These are phyloP conservation scores for Accipiter virgatus DNA, from an alignment of 2,113 vertebrate species.

Conservation along the genomic window DNA sequence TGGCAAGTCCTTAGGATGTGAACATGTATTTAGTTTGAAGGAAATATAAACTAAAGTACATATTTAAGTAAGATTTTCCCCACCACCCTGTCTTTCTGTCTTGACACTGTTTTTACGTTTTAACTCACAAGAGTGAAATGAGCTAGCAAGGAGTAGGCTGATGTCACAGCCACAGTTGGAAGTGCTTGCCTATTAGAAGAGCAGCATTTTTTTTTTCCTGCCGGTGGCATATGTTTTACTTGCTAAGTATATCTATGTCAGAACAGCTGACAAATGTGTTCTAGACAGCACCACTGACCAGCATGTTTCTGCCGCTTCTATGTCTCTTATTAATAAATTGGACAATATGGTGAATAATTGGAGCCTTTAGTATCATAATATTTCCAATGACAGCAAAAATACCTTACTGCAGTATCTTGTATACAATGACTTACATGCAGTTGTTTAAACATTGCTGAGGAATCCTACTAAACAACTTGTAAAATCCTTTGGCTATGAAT, in stretches of 20 bases:
- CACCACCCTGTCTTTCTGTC: not conserved
- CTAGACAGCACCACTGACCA: not conserved
- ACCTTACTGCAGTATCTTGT: not conserved
- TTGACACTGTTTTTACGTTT: not conserved
- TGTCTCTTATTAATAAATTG: not conserved
- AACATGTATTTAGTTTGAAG: not conserved
- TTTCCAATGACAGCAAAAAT: not conserved
- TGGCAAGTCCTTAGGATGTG: not conserved
- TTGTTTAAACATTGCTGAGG: not conserved
- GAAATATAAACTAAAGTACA: not conserved
- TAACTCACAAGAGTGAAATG: not conserved
- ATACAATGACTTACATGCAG: not conserved
- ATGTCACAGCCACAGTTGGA: not conserved
- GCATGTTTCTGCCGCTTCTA: not conserved
- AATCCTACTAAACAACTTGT: not conserved
- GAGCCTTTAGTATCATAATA: not conserved
- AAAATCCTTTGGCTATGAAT: not conserved
- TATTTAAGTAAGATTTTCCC: not conserved
- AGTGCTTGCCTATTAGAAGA: not conserved
- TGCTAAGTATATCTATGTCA: not conserved
- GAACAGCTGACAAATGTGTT: not conserved
- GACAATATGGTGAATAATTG: not conserved
- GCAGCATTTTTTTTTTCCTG: not conserved
- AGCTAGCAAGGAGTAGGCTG: not conserved
- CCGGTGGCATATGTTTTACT: slow-evolving; percentile 10